phyloP scores from a whole-genome alignment of 2,797 vertebrate species.

The Stomatorhinus walkeri region DNA sequence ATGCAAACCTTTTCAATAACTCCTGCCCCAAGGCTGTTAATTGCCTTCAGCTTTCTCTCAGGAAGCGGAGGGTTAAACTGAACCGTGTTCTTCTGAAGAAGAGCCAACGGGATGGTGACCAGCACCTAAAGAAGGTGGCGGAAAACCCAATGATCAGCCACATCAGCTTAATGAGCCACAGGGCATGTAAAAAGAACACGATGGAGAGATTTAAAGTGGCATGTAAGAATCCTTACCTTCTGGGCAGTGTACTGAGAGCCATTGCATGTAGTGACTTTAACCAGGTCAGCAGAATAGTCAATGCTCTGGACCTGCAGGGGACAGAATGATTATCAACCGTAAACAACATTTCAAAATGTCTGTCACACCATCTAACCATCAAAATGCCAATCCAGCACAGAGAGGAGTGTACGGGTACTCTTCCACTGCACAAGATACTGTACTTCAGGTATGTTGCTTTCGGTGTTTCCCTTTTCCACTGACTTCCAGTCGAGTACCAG shows the following conservation, averaged over 20 bases:
- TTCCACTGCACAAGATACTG: neutral
- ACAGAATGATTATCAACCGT: neutral
- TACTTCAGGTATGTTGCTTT: neutral
- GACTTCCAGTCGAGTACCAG: neutral
- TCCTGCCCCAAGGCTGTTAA: constrained; percentile 87
- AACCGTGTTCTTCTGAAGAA: constrained; percentile 83
- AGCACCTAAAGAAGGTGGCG: constrained; percentile 67
- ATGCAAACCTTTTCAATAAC: constrained; percentile 85
- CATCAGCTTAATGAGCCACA: neutral
- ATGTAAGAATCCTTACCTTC: constrained; percentile 63
- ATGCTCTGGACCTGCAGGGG: constrained; percentile 70
- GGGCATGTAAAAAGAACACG: neutral
- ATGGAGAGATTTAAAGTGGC: neutral
- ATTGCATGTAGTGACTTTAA: constrained; percentile 69
- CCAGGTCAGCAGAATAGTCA: constrained; percentile 79
- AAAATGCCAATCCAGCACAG: neutral
- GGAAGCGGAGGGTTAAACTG: constrained; percentile 79
- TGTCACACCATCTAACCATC: neutral
- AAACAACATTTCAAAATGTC: neutral
- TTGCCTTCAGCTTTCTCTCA: constrained; percentile 92
- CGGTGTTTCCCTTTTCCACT: neutral
- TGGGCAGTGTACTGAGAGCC: constrained; percentile 76
- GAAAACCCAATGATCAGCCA: neutral
- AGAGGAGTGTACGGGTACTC: neutral
- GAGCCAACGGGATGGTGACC: constrained; percentile 78